Percentiles rank a stretch among this genome's conserved stretches.
Evolutionary conservation across 1,140 invertebrate species (phyloP).

Genomic region (Homalodisca vitripennis): DNA sequence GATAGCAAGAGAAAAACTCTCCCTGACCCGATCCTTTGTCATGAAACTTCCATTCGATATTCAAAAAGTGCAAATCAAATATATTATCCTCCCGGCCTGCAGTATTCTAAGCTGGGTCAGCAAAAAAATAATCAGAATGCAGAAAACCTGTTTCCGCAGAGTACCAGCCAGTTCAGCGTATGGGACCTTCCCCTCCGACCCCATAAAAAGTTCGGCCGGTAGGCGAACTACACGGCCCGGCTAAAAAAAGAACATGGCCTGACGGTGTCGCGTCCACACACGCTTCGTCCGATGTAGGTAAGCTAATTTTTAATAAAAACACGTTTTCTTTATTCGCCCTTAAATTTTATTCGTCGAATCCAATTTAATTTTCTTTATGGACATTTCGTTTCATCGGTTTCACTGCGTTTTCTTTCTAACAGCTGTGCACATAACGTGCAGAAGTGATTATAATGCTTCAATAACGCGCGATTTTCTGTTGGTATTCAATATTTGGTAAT

Average conservation of each 20-base stretch:
- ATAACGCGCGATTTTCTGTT: too few relatives aligned
- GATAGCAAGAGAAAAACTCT: too few relatives aligned
- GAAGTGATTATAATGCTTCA: not conserved
- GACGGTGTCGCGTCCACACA: not conserved
- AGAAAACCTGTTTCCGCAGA: slow-evolving; percentile 16
- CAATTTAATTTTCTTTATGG: slow-evolving; percentile 13
- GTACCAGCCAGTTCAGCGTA: not conserved
- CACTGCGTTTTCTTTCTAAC: slow-evolving; percentile 14
- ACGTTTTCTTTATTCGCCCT: slow-evolving; percentile 22
- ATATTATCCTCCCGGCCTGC: slow-evolving; percentile 13
- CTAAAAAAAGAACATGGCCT: slow-evolving; percentile 10
- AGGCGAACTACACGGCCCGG: not conserved
- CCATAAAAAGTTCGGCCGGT: not conserved
- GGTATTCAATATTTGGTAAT: too few relatives aligned
- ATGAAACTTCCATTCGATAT: slow-evolving; percentile 15
- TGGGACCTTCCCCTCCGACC: slow-evolving; percentile 12
- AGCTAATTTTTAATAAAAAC: slow-evolving; percentile 22
- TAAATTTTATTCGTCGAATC: slow-evolving; percentile 8
- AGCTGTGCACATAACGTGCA: slow-evolving; percentile 20
- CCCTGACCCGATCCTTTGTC: not conserved
- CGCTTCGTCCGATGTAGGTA: not conserved
- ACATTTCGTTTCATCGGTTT: slow-evolving; percentile 17
- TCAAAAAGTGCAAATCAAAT: slow-evolving; percentile 25
- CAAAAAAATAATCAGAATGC: slow-evolving; percentile 24
- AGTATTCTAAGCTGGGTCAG: slow-evolving; percentile 8